Evolutionary conservation across 2,888 invertebrate species (phyloP), one percentile per base, ranked within the genome.

Genomic region (Thyatira batis): DNA sequence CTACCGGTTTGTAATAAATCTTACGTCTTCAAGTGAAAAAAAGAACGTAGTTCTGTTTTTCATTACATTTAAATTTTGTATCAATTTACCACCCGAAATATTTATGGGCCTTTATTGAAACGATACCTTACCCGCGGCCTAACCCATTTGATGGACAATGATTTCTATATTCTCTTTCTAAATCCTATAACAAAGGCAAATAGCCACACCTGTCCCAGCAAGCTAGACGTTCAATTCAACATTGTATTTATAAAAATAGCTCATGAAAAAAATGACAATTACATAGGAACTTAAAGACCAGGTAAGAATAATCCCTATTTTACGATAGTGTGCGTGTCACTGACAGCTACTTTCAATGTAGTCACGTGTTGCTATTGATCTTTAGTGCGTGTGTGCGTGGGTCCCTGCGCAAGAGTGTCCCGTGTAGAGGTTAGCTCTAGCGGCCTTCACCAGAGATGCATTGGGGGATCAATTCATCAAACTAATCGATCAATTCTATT

Each of bases 391-490:
- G 85, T 84, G 82, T 76, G 85, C 70, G 80, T 79, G 78, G 73
- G 77, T 77, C 80, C 80, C 78, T 78, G 84, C 83, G 81, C 85
- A 79, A 78, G 84, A 85, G 79, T 85, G 84, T 82, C 85, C 83
- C 80, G 76, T 78, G 80, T 79, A 79, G 84, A 84, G 86, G 85
- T 84, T 83, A 83, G 71, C 76, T 84, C 80, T 76, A 79, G 83
- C 89, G 91, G 89, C 91, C 91, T 92, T 92, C 91, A 88, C 87
- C 86, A 89, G 87, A 81, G 87, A 81, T 86, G 90, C 84, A 90
- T 80, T 88, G 80, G 72, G 83, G 84, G 84, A 85, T 78, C 68
- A 67, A 82, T 79, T 80, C 82, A 84, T 84, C 72, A 76, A 77
- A 64, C 58, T 52, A 63, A 67, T 76, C 67, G 67, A 78, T 78